Conservation (phyloP, 2,113 vertebrate genomes). For the Agapornis roseicollis region DNA sequence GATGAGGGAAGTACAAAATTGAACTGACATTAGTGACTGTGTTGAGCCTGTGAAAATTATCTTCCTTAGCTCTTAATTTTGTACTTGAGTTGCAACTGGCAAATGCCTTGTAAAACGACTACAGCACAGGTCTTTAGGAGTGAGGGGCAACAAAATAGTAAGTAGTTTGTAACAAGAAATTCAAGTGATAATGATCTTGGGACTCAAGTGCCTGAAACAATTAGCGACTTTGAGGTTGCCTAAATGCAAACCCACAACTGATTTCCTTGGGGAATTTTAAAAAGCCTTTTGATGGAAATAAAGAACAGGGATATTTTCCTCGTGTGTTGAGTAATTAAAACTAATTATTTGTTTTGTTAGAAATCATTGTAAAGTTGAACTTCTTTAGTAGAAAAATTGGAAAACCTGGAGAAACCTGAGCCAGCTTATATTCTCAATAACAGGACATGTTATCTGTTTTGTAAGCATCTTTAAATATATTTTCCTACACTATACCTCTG, state of each 20-base stretch:
- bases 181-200: not conserved
- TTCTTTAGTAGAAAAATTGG: not conserved
- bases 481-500: not conserved
- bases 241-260: not conserved
- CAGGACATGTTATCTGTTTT: not conserved
- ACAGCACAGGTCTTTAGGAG: not conserved
- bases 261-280: not conserved
- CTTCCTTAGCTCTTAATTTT: not conserved
- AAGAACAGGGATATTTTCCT: not conserved
- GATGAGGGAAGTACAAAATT: not conserved
- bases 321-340: not conserved
- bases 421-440: not conserved
- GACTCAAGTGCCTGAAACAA: not conserved
- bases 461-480: not conserved
- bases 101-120: not conserved
- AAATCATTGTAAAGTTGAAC: not conserved
- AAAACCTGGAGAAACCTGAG: not conserved
- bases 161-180: not conserved
- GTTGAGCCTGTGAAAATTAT: not conserved
- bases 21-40: not conserved
- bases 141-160: not conserved
- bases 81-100: not conserved
- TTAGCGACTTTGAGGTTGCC: not conserved
- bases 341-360: not conserved
- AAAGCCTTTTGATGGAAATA: not conserved